These are phyloP conservation scores for Lysandra bellargus DNA, from an alignment of 2,888 invertebrate species.

Conservation along the genomic window DNA sequence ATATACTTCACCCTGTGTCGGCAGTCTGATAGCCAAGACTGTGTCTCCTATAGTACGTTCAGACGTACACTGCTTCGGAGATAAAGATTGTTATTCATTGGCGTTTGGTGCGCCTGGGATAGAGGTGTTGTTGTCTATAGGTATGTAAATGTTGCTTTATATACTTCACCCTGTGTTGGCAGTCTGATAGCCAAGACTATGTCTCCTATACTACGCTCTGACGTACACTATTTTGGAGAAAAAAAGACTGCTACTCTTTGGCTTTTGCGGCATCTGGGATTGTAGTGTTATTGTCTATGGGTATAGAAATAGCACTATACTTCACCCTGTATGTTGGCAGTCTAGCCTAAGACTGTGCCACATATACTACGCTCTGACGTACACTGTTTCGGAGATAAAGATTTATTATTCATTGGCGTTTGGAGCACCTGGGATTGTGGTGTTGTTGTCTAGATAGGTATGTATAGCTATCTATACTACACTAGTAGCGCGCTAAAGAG, in stretches of 20 bases:
- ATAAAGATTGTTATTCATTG: slow-evolving; percentile 84
- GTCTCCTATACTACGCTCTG: no score
- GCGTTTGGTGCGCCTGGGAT: slow-evolving; percentile 90
- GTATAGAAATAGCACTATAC: slow-evolving; percentile 64
- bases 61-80: slow-evolving; percentile 83
- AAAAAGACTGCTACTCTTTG: slow-evolving; percentile 83
- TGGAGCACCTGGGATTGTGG: no score
- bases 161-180: no score
- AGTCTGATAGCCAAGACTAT: slow-evolving; percentile 87
- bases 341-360: no score
- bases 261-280: slow-evolving; percentile 82
- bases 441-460: no score
- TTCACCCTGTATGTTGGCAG: slow-evolving; percentile 80
- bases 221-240: slow-evolving; percentile 83
- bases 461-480: no score
- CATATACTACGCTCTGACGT: no score
- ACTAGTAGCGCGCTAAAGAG: no score
- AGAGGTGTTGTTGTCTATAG: slow-evolving; percentile 84
- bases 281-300: slow-evolving; percentile 52
- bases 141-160: no score
- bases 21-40: slow-evolving; percentile 86
- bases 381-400: no score
- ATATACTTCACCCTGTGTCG: slow-evolving; percentile 80
- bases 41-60: slow-evolving; percentile 87
- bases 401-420: no score